Conservation (phyloP, 2,888 invertebrate genomes). For the Lasioglossum villosulum region DNA sequence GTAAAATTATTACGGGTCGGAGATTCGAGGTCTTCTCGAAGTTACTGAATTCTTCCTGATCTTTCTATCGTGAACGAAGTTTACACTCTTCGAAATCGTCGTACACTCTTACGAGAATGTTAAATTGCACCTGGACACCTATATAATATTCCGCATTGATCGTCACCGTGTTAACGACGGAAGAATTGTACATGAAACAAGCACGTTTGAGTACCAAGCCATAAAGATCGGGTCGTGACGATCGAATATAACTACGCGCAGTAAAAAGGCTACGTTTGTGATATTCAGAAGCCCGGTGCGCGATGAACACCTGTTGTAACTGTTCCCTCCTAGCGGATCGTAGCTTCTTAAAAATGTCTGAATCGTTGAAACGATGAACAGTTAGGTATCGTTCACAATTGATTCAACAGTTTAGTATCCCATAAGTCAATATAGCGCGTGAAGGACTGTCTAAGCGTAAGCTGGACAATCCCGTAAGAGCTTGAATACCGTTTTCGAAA, state of each 20-base stretch:
- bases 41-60: not conserved
- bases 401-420: not conserved
- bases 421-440: not conserved
- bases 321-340: not conserved
- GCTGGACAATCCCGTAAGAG: not conserved
- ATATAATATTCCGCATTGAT: not conserved
- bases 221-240: not conserved
- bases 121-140: not conserved
- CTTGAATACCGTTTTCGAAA: not conserved
- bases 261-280: not conserved
- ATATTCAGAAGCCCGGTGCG: not conserved
- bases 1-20: not conserved
- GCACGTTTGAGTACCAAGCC: not conserved
- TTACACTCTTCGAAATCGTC: not conserved
- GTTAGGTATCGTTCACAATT: not conserved
- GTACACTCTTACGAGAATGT: not conserved
- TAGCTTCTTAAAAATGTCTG: not conserved
- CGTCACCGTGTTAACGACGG: not conserved
- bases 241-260: not conserved
- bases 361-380: not conserved
- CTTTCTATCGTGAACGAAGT: too few species aligned
- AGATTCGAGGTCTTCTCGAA: not conserved
- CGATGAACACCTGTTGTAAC: not conserved
- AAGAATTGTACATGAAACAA: not conserved
- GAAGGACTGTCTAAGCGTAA: not conserved